Conservation (phyloP, 2,888 invertebrate genomes). For the Thera britannica region DNA sequence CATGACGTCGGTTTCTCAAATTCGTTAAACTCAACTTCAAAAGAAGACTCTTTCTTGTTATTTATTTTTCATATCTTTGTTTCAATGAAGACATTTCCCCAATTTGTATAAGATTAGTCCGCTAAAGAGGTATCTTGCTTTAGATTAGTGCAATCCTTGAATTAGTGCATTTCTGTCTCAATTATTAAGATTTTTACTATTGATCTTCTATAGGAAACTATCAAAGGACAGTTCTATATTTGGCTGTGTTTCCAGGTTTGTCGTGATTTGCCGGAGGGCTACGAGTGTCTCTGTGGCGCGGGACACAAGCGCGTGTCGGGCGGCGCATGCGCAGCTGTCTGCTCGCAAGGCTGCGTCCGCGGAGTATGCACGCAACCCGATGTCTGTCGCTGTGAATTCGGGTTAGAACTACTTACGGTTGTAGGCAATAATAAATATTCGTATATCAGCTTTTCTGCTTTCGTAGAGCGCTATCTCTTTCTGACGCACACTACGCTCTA, state of each 20-base stretch:
- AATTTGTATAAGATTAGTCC: too few relatives aligned
- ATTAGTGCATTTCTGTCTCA: background rate
- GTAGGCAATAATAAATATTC: too few relatives aligned
- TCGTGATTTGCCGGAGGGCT: slow-evolving; percentile 92
- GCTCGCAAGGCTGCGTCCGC: slow-evolving; percentile 93
- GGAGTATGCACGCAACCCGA: slow-evolving; percentile 93
- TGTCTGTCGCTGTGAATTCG: slow-evolving; percentile 95
- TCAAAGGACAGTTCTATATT: background rate
- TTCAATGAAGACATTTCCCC: too few relatives aligned
- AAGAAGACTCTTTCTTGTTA: too few relatives aligned
- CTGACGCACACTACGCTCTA: too few relatives aligned
- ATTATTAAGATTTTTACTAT: background rate
- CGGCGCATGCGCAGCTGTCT: slow-evolving; percentile 90
- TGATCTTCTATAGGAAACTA: background rate
- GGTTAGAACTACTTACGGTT: slow-evolving; percentile 71
- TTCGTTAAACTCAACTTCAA: too few relatives aligned
- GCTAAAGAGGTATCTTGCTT: too few relatives aligned
- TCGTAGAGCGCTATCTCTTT: too few relatives aligned
- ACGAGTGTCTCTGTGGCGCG: slow-evolving; percentile 92
- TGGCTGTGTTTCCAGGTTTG: slow-evolving; percentile 84
- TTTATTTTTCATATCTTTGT: too few relatives aligned
- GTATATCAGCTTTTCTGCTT: too few relatives aligned
- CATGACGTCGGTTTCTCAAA: too few relatives aligned
- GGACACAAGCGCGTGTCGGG: slow-evolving; percentile 82
- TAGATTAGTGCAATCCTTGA: too few relatives aligned